phyloP scores from a whole-genome alignment of 2,888 invertebrate genomes.

The Electrophaes corylata region DNA sequence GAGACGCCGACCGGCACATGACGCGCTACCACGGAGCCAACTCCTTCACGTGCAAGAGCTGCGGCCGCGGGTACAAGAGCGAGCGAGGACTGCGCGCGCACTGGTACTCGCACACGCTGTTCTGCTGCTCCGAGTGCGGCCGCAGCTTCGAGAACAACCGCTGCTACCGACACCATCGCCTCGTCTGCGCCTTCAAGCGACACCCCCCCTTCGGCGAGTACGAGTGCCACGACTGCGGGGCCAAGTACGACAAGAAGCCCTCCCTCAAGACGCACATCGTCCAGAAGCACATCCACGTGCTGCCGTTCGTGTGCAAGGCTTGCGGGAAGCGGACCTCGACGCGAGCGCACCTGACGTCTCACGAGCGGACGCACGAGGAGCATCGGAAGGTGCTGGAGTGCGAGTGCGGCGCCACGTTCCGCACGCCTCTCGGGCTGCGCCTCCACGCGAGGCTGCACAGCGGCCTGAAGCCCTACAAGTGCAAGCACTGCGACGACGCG shows the following conservation, averaged over 20 bases:
- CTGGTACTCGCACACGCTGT: conserved; percentile 59
- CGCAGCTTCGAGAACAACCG: conserved; percentile 62
- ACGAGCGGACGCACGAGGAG: conserved; percentile 58
- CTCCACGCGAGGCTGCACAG: conserved; percentile 69
- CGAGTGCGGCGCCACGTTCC: conserved; percentile 64
- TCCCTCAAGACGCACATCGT: conserved; percentile 68
- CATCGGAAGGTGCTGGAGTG: conserved; percentile 60
- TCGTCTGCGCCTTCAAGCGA: conserved; percentile 46
- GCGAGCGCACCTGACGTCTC: conserved; percentile 60
- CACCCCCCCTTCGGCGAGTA: conserved; percentile 38
- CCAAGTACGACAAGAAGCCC: conserved; percentile 63
- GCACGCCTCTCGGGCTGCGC: conserved; percentile 60
- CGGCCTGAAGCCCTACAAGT: conserved; percentile 67
- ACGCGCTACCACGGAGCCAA: conserved; percentile 43
- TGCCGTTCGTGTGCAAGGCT: conserved; percentile 62
- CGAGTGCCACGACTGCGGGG: conserved; percentile 66
- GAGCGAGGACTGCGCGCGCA: conserved; percentile 64
- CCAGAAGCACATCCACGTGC: conserved; percentile 68
- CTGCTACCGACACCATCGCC: conserved; percentile 63
- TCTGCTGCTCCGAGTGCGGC: conserved; percentile 61
- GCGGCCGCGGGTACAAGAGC: conserved; percentile 57
- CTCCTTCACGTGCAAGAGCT: conserved; percentile 52
- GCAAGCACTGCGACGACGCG: conserved; percentile 62
- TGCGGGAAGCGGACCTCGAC: conserved; percentile 73
- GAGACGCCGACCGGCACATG: conserved; percentile 45